Evolutionary conservation across 2,888 invertebrate genomes (phyloP).

Genomic region (Cerceris ruficornis): DNA sequence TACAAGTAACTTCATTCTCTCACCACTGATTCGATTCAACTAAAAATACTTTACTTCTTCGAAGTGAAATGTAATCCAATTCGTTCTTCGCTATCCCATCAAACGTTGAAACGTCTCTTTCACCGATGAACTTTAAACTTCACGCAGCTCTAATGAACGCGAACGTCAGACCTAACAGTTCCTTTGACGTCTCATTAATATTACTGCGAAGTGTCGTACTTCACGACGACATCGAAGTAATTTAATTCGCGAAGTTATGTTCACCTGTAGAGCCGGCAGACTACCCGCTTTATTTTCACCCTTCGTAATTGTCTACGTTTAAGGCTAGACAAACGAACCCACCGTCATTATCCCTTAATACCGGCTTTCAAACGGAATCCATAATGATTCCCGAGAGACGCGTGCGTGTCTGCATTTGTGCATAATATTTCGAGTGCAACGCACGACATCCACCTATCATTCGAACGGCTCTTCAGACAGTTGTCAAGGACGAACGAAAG

Average conservation of each 20-base stretch:
- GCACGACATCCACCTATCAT: not conserved
- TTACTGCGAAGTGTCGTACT: too few relatives aligned
- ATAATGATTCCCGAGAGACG: not conserved
- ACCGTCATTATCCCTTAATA: not conserved
- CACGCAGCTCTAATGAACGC: too few relatives aligned
- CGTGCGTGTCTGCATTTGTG: not conserved
- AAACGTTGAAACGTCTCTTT: too few relatives aligned
- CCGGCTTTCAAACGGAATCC: conserved; percentile 26
- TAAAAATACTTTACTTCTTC: too few relatives aligned
- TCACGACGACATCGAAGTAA: not conserved
- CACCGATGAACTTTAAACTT: too few relatives aligned
- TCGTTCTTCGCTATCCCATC: too few relatives aligned
- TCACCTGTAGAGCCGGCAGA: not conserved
- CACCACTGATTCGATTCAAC: too few relatives aligned
- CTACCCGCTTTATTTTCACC: not conserved
- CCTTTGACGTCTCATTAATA: too few relatives aligned
- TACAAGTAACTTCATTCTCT: too few relatives aligned
- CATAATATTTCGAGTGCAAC: too few relatives aligned
- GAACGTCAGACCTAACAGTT: too few relatives aligned
- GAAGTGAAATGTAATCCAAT: too few relatives aligned
- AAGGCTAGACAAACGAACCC: conserved; percentile 12
- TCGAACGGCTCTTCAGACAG: not conserved
- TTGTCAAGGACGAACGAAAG: conserved; percentile 1
- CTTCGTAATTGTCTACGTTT: not conserved
- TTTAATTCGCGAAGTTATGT: not conserved